A percentile compares a stretch with the other conserved stretches of the same genome.
phyloP scores from a whole-genome alignment of 2,888 invertebrate genomes.

The Melinaea menophilus region DNA sequence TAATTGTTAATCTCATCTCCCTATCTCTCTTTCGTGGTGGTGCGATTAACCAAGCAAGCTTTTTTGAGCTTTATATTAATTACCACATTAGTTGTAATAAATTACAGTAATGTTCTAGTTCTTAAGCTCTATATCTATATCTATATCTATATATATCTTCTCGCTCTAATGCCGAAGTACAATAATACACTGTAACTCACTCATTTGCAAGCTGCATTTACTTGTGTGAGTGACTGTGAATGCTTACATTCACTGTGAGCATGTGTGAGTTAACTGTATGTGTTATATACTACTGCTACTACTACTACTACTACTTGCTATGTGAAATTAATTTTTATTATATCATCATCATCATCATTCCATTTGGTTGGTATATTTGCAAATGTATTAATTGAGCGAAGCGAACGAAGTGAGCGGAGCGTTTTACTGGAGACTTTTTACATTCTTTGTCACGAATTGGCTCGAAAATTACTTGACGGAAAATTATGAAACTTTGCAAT shows the following conservation, averaged over 20 bases:
- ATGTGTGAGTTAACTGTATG: conserved; percentile 25
- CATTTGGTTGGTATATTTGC: no score
- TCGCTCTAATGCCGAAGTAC: conserved; percentile 70
- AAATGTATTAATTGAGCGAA: no score
- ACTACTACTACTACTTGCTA: conserved; percentile 4
- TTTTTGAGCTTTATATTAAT: no score
- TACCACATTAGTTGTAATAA: conserved; percentile 43
- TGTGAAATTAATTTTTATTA: conserved; percentile 7
- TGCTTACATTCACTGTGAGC: conserved; percentile 36
- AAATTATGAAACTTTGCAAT: no score
- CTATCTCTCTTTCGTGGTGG: no score
- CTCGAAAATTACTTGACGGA: no score
- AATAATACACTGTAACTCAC: conserved; percentile 56
- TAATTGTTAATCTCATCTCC: no score
- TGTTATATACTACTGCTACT: not conserved
- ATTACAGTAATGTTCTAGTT: conserved; percentile 66
- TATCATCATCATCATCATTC: conserved; percentile 9
- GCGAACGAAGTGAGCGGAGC: no score
- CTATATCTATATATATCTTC: conserved; percentile 57
- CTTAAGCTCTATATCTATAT: conserved; percentile 62
- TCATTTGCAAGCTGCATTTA: conserved; percentile 38
- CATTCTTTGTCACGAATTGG: no score
- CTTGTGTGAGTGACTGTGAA: conserved; percentile 28
- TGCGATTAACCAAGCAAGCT: no score
- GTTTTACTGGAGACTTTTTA: no score